A percentile compares a stretch with the other conserved stretches of the same genome.
Evolutionary conservation across 2,113 vertebrate genomes (phyloP).

Genomic region (Oncorhynchus clarkii): DNA sequence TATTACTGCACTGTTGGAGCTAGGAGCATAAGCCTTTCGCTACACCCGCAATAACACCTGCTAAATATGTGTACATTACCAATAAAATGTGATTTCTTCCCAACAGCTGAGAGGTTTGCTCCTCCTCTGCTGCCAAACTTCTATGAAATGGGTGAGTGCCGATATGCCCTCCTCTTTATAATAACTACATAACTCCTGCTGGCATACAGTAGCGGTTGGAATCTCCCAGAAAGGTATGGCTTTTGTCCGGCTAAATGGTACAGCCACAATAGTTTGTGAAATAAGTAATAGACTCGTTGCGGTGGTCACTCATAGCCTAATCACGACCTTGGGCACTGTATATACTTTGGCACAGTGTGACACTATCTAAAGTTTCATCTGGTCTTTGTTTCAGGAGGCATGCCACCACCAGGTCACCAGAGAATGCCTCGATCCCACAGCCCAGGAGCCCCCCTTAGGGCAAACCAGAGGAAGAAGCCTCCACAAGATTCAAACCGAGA

Average conservation of each 20-base stretch:
- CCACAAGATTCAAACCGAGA: not conserved
- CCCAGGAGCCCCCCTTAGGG: constrained; percentile 23
- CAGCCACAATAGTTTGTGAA: not conserved
- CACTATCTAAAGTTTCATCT: too few relatives aligned
- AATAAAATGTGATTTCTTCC: not conserved
- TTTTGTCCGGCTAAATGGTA: not conserved
- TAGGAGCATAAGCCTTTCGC: too few relatives aligned
- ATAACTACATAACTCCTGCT: not conserved
- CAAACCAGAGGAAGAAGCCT: constrained; percentile 48
- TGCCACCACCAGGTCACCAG: accelerated
- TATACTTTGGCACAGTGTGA: too few relatives aligned
- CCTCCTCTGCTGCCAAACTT: not conserved
- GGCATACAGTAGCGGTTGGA: too few relatives aligned
- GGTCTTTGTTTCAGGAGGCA: constrained; percentile 11
- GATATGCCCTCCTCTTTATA: not conserved
- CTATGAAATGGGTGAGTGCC: constrained; percentile 4
- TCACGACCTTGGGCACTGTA: not conserved
- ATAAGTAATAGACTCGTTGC: not conserved
- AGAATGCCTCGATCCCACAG: constrained; percentile 6
- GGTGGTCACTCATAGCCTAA: not conserved
- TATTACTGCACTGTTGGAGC: too few relatives aligned
- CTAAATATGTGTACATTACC: too few relatives aligned
- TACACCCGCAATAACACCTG: too few relatives aligned
- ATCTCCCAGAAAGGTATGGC: not conserved
- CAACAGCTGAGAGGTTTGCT: constrained; percentile 18